Conservation (phyloP, 1,140 invertebrate species). For the Varroa destructor region DNA sequence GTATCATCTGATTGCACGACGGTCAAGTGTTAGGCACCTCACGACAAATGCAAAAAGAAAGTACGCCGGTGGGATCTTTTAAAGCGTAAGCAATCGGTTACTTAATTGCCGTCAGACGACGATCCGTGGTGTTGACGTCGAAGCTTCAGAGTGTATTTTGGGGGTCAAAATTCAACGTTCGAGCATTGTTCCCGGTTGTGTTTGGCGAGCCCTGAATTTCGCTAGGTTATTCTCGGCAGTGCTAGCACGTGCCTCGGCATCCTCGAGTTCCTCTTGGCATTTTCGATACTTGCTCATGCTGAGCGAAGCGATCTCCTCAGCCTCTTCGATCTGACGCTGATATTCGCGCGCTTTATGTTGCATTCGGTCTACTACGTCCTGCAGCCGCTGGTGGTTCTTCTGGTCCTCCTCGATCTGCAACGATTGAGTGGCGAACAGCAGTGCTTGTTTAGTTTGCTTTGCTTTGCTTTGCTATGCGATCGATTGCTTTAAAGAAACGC, state of each 20-base stretch:
- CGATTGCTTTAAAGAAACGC: too few species aligned
- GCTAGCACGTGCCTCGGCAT: constrained; percentile 47
- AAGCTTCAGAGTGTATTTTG: too few species aligned
- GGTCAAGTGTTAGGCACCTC: too few species aligned
- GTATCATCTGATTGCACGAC: too few species aligned
- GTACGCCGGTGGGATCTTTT: too few species aligned
- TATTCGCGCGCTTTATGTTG: constrained; percentile 35
- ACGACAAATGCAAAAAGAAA: too few species aligned
- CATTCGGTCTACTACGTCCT: constrained; percentile 46
- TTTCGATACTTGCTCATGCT: constrained; percentile 42
- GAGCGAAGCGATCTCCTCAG: constrained; percentile 46
- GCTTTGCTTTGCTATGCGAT: too few species aligned
- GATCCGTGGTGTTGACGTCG: too few species aligned
- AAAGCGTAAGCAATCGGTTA: too few species aligned
- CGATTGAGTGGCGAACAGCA: constrained; percentile 39
- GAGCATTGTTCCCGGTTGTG: background rate
- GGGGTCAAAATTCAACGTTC: background rate
- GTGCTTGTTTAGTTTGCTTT: too few species aligned
- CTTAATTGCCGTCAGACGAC: too few species aligned
- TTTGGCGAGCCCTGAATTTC: constrained; percentile 42
- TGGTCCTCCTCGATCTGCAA: constrained; percentile 39
- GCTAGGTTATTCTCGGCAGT: constrained; percentile 43
- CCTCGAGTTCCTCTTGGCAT: constrained; percentile 45
- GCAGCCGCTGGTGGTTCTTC: constrained; percentile 39
- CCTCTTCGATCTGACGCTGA: constrained; percentile 26